A percentile compares a stretch with the other conserved stretches of the same genome.
Conservation (phyloP, 2,797 vertebrate species). For the Enteromius argenteus region DNA sequence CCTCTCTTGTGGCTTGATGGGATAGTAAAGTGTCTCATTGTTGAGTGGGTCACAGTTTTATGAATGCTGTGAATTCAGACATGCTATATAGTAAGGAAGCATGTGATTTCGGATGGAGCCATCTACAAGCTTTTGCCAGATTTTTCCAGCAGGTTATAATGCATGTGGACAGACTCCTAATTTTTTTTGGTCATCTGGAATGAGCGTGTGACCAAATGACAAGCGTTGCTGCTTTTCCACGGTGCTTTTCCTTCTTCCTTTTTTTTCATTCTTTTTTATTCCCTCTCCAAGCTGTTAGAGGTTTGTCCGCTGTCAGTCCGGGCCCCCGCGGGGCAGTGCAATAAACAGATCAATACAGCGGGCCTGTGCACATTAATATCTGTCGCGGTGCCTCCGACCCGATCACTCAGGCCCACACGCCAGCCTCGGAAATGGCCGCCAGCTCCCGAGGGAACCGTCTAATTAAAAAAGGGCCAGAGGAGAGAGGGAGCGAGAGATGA, state of each 20-base stretch:
- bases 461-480: slow-evolving; percentile 79
- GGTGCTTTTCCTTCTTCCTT: neutral
- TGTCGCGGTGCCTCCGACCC: slow-evolving; percentile 76
- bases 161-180: slow-evolving; percentile 29
- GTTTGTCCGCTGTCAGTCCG: slow-evolving; percentile 79
- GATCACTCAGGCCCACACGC: slow-evolving; percentile 76
- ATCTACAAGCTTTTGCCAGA: neutral
- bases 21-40: neutral
- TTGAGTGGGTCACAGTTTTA: neutral
- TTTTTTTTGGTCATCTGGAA: slow-evolving; percentile 48
- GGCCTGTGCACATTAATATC: slow-evolving; percentile 85
- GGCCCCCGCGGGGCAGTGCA: slow-evolving; percentile 80
- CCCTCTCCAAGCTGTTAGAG: slow-evolving; percentile 65
- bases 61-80: neutral
- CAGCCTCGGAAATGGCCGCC: slow-evolving; percentile 82
- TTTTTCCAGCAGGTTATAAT: slow-evolving; percentile 63
- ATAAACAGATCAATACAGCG: slow-evolving; percentile 87
- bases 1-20: neutral
- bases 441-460: slow-evolving; percentile 81
- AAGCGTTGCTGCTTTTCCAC: slow-evolving; percentile 2
- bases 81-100: neutral
- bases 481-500: slow-evolving; percentile 49
- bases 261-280: slow-evolving; percentile 61
- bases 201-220: slow-evolving; percentile 31
- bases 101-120: neutral